These are phyloP conservation scores for Brachionichthys hirsutus DNA, from an alignment of 2,113 vertebrate species.

Conservation along the genomic window DNA sequence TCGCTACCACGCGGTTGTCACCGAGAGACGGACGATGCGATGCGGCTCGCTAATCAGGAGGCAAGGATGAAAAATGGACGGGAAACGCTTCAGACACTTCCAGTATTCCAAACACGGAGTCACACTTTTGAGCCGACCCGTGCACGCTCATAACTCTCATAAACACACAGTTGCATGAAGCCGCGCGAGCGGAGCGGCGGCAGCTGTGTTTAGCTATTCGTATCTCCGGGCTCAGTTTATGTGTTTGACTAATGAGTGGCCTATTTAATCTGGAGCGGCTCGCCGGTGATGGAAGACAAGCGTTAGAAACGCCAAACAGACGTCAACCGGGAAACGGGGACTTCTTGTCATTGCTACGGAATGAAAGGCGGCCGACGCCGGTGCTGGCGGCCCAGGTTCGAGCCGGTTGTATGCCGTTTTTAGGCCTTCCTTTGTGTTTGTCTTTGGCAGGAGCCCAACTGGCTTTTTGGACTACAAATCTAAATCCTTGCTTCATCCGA, in stretches of 20 bases:
- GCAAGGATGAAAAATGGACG: conserved; percentile 50
- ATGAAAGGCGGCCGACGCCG: too few species aligned
- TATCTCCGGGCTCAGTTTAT: conserved; percentile 67
- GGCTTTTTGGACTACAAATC: conserved; percentile 1
- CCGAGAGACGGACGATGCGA: too few species aligned
- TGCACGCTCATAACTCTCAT: conserved; percentile 29
- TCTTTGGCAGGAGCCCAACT: background rate
- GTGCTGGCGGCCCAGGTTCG: too few species aligned
- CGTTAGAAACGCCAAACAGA: conserved; percentile 37
- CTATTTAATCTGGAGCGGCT: conserved; percentile 68
- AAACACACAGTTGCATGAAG: conserved; percentile 6
- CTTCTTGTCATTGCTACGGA: too few species aligned
- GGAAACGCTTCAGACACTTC: conserved; percentile 16
- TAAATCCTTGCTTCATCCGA: background rate
- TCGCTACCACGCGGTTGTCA: too few species aligned
- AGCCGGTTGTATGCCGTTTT: conserved; percentile 9
- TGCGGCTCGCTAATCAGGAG: conserved; percentile 86
- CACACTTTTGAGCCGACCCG: conserved; percentile 4
- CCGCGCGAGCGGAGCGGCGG: conserved; percentile 64
- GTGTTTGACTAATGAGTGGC: conserved; percentile 74
- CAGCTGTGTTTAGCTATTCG: conserved; percentile 85
- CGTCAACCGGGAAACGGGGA: conserved; percentile 8
- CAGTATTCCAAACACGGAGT: conserved; percentile 20
- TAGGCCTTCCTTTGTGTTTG: conserved; percentile 19
- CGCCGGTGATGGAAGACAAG: conserved; percentile 52